These are phyloP conservation scores for Tipula helvola DNA, from an alignment of 2,888 invertebrate species.

Conservation along the genomic window DNA sequence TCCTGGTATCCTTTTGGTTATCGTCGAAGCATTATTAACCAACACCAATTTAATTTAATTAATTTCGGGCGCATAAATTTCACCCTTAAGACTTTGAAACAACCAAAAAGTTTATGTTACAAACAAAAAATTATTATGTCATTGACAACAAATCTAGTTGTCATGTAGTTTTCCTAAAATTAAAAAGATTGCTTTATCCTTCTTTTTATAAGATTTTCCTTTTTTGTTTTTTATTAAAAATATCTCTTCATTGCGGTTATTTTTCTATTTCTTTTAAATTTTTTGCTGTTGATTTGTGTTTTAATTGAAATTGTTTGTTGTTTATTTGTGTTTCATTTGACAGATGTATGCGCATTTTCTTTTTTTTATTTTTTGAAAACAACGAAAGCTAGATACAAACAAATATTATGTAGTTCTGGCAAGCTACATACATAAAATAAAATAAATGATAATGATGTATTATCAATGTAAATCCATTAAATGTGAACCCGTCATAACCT, in stretches of 20 bases:
- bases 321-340: neutral
- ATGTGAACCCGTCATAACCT: too few species aligned
- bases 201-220: neutral
- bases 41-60: neutral
- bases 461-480: too few species aligned
- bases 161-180: neutral
- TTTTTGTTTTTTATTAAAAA: neutral
- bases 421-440: neutral
- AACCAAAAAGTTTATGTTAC: neutral
- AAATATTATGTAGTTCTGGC: neutral
- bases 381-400: neutral
- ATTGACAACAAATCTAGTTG: neutral
- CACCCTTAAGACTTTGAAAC: neutral
- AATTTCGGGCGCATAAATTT: neutral
- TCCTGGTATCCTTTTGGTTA: neutral
- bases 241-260: neutral
- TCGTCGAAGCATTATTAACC: neutral
- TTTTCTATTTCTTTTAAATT: neutral
- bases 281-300: neutral
- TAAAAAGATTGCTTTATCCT: neutral
- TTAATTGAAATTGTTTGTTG: neutral
- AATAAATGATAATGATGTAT: neutral
- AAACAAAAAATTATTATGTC: neutral
- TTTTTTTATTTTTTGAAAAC: neutral
- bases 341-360: neutral